Conservation (phyloP, 1,140 invertebrate genomes). For the Prorops nasuta region DNA sequence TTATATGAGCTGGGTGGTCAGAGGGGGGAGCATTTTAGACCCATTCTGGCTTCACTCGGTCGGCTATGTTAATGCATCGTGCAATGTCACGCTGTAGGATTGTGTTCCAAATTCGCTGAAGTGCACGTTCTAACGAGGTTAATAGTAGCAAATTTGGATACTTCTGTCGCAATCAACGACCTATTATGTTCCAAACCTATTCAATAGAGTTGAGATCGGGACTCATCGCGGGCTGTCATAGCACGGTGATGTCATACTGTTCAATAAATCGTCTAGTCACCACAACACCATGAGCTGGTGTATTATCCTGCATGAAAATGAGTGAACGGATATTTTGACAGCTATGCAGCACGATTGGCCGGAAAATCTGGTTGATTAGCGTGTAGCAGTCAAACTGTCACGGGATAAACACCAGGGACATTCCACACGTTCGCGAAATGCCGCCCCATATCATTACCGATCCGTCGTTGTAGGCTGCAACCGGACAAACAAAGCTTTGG, state of each 20-base stretch:
- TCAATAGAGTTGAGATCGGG: constrained; percentile 3
- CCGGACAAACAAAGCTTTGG: constrained; percentile 27
- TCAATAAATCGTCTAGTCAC: constrained; percentile 6
- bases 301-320: constrained; percentile 44
- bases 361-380: constrained; percentile 33
- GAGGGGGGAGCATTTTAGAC: no score
- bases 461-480: constrained; percentile 26
- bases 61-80: neutral
- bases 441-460: constrained; percentile 37
- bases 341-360: constrained; percentile 26
- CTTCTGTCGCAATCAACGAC: constrained; percentile 3
- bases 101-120: constrained; percentile 5
- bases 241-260: constrained; percentile 2
- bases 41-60: no score
- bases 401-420: constrained; percentile 16
- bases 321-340: constrained; percentile 25
- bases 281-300: constrained; percentile 29
- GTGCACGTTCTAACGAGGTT: constrained; percentile 5
- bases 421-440: constrained; percentile 25
- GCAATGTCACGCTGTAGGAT: constrained; percentile 2
- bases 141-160: constrained; percentile 9
- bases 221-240: constrained; percentile 2
- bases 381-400: constrained; percentile 20
- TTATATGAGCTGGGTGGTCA: no score
- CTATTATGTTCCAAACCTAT: constrained; percentile 4